These are phyloP conservation scores for Crotalus horridus DNA, from an alignment of 2,113 vertebrate species.

Conservation along the genomic window DNA sequence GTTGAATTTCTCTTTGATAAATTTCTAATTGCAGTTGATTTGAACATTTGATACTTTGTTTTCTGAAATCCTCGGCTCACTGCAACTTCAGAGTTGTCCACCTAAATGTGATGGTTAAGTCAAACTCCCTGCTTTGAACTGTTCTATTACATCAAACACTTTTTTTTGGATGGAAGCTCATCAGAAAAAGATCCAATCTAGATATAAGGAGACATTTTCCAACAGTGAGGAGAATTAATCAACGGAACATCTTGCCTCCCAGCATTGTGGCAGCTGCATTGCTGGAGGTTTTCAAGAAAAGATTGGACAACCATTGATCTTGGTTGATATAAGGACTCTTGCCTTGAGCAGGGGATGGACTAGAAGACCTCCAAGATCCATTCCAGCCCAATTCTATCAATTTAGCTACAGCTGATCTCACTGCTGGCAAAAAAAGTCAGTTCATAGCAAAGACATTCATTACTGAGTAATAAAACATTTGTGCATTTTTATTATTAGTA, in stretches of 20 bases:
- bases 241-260: neutral
- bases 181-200: neutral
- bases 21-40: neutral
- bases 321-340: neutral
- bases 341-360: neutral
- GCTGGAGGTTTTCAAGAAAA: neutral
- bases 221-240: neutral
- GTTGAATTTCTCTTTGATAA: neutral
- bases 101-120: neutral
- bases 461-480: neutral
- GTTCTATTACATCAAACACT: neutral
- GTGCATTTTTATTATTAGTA: neutral
- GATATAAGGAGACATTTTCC: neutral
- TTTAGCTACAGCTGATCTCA: neutral
- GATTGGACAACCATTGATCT: neutral
- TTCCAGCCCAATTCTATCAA: neutral
- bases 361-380: neutral
- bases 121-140: neutral
- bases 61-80: neutral
- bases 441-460: neutral
- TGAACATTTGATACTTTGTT: neutral
- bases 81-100: neutral
- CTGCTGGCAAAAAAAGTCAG: neutral
- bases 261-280: neutral
- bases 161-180: neutral